Conservation (phyloP, 2,888 invertebrate genomes). For the Lutraria lutraria region DNA sequence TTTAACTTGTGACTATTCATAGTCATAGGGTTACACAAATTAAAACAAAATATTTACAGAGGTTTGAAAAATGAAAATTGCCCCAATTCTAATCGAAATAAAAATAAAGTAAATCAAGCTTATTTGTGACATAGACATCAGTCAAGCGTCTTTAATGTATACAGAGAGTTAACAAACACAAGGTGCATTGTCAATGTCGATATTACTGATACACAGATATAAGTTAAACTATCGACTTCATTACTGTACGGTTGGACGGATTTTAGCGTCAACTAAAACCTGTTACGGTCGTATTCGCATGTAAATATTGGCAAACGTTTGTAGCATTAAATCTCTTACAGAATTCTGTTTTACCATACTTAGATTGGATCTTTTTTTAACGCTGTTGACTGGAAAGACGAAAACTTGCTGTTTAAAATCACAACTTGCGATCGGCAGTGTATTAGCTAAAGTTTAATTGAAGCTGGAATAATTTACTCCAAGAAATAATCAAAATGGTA, state of each 20-base stretch:
- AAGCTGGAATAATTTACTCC: background rate
- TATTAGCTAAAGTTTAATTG: background rate
- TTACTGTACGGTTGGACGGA: conserved; percentile 18
- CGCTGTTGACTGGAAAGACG: background rate
- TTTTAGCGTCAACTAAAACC: conserved; percentile 14
- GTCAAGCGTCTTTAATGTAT: background rate
- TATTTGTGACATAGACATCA: background rate
- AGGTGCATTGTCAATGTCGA: background rate
- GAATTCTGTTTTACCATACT: background rate
- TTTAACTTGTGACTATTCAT: too few relatives aligned
- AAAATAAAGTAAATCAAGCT: conserved; percentile 4
- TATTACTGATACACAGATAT: background rate
- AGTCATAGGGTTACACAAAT: too few relatives aligned
- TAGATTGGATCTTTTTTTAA: background rate
- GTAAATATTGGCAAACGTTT: conserved; percentile 11
- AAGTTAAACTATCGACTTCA: conserved; percentile 11
- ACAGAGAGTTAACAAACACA: background rate
- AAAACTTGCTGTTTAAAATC: background rate
- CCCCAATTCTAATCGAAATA: background rate
- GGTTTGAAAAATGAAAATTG: background rate
- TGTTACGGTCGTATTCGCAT: background rate
- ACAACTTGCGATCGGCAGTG: background rate
- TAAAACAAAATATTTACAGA: too few relatives aligned
- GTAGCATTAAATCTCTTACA: background rate
- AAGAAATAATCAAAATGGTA: conserved; percentile 12